phyloP scores from a whole-genome alignment of 2,888 invertebrate genomes.

The Aplocera efformata region DNA sequence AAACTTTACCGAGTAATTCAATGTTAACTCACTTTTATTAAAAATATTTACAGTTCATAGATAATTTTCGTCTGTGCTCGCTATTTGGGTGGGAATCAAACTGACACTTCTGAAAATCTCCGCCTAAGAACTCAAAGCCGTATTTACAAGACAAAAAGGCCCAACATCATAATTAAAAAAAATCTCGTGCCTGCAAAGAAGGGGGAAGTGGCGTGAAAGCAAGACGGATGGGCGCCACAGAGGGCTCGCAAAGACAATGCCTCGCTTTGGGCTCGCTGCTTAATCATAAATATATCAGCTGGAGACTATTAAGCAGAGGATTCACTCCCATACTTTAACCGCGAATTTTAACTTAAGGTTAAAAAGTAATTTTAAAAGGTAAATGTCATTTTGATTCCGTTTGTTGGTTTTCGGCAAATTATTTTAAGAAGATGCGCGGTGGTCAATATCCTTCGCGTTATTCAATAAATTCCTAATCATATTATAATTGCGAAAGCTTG shows the following conservation, averaged over 20 bases:
- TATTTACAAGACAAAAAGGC: conserved; percentile 70
- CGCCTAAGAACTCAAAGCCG: conserved; percentile 20
- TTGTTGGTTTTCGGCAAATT: too few species aligned
- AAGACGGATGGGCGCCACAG: conserved; percentile 75
- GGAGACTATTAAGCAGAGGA: conserved; percentile 45
- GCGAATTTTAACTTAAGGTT: not conserved
- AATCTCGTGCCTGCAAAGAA: conserved; percentile 77
- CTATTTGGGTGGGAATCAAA: conserved; percentile 32
- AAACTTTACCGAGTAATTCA: too few species aligned
- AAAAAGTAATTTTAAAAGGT: too few species aligned
- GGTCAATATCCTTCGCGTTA: too few species aligned
- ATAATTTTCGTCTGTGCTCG: too few species aligned
- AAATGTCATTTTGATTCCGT: too few species aligned
- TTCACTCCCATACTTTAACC: conserved; percentile 30
- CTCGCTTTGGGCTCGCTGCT: conserved; percentile 70
- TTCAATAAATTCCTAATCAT: too few species aligned
- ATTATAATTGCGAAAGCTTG: too few species aligned
- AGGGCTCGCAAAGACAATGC: conserved; percentile 74
- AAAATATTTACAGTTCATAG: too few species aligned
- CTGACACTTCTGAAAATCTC: conserved; percentile 20
- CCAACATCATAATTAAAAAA: conserved; percentile 80
- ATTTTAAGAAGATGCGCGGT: too few species aligned
- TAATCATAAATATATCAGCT: conserved; percentile 80
- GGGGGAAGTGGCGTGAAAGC: conserved; percentile 74
- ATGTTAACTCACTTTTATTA: too few species aligned